Evolutionary conservation across 64 coral and sea anemone genomes (phyloP).

Genomic region (Catalaphyllia jardinei): DNA sequence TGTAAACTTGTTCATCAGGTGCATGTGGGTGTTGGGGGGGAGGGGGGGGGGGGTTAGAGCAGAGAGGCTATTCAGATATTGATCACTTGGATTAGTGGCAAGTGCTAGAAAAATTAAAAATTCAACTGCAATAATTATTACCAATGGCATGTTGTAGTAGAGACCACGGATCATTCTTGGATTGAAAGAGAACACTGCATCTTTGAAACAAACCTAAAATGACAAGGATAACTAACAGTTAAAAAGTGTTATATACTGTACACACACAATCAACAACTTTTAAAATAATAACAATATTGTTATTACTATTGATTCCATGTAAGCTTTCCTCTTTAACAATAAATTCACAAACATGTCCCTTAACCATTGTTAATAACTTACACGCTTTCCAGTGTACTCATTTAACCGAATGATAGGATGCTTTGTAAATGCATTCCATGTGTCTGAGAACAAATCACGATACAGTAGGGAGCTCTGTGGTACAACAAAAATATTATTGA

Average conservation of each 20-base stretch:
- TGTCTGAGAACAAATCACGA: constrained; percentile 79
- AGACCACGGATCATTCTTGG: constrained; percentile 86
- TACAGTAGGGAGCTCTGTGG: constrained; percentile 66
- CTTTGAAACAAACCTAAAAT: constrained; percentile 77
- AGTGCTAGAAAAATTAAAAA: too few species aligned
- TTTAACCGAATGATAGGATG: constrained; percentile 69
- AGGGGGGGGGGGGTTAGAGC: too few species aligned
- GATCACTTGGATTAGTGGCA: too few species aligned
- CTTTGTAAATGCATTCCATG: constrained; percentile 82
- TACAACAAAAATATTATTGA: not conserved
- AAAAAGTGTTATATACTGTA: too few species aligned
- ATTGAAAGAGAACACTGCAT: constrained; percentile 82
- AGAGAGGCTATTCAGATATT: too few species aligned
- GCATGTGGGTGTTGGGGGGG: too few species aligned
- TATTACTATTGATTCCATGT: too few species aligned
- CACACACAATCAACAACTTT: too few species aligned
- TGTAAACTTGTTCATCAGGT: too few species aligned
- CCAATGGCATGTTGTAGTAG: constrained; percentile 93
- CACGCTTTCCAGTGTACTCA: constrained; percentile 78
- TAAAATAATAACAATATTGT: too few species aligned
- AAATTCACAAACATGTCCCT: too few species aligned
- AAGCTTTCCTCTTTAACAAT: too few species aligned
- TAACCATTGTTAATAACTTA: not conserved
- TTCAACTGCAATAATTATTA: constrained; percentile 11
- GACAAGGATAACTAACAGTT: not conserved